Conservation (phyloP, 2,888 invertebrate species). For the Agrochola litura region DNA sequence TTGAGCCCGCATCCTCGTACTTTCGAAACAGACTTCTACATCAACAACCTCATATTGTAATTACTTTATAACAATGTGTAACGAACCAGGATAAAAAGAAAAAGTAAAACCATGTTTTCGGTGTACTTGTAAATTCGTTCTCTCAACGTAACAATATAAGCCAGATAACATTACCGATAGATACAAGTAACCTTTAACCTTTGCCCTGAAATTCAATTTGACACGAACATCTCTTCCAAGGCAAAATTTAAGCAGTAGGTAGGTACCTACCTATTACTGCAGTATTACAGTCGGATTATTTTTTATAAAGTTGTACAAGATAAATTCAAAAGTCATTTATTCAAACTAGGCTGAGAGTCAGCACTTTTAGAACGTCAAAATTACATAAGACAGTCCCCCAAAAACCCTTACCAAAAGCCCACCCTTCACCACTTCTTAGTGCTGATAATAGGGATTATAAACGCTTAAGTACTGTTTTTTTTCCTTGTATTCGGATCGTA, state of each 20-base stretch:
- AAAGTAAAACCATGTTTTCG: constrained; percentile 12
- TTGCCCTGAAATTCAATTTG: constrained; percentile 51
- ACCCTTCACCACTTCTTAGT: too few species aligned
- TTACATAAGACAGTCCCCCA: too few species aligned
- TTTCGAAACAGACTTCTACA: not conserved
- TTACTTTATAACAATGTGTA: constrained; percentile 33
- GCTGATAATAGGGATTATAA: not conserved
- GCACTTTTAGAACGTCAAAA: too few species aligned
- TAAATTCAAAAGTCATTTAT: too few species aligned
- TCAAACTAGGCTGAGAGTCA: too few species aligned
- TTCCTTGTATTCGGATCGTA: not conserved
- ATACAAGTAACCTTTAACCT: constrained; percentile 47
- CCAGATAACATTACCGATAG: constrained; percentile 34
- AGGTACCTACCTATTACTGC: not conserved
- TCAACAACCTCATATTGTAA: not conserved
- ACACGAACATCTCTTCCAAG: constrained; percentile 1
- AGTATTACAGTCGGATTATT: not conserved
- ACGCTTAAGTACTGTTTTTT: not conserved
- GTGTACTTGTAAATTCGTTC: constrained; percentile 37
- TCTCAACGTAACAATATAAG: constrained; percentile 29
- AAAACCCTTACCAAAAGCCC: too few species aligned
- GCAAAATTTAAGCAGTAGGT: not conserved
- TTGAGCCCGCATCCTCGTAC: not conserved
- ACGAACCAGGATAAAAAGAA: constrained; percentile 11
- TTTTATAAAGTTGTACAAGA: not conserved